Conservation (phyloP, 2,888 invertebrate species). For the Ichneumon xanthorius region DNA sequence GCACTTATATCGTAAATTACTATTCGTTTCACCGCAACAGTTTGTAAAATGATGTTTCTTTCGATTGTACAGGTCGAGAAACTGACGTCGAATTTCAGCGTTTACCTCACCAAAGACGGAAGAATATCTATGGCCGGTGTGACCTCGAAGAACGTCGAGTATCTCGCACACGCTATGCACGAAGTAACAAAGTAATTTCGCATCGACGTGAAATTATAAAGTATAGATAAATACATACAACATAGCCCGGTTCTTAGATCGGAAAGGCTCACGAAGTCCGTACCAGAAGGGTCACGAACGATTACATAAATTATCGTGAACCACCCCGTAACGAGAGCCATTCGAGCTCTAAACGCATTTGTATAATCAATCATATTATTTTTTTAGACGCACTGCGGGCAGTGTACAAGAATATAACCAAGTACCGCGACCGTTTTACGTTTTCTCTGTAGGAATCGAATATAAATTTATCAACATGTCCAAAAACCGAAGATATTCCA, state of each 20-base stretch:
- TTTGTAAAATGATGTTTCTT: not conserved
- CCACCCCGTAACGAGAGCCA: conserved; percentile 17
- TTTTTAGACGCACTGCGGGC: conserved; percentile 78
- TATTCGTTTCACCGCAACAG: not conserved
- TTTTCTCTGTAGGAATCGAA: conserved; percentile 7
- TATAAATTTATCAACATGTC: not conserved
- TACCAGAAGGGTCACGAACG: conserved; percentile 10
- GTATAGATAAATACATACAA: not conserved
- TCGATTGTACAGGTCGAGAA: conserved; percentile 90
- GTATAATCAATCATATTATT: conserved; percentile 71
- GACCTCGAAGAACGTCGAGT: conserved; percentile 96
- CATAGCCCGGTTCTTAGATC: conserved; percentile 46
- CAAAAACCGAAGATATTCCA: conserved; percentile 42
- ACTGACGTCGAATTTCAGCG: conserved; percentile 95
- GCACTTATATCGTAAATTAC: no score
- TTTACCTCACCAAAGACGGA: conserved; percentile 98
- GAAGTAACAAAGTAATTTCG: conserved; percentile 91
- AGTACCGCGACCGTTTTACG: not conserved
- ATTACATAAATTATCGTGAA: conserved; percentile 39
- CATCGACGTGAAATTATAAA: not conserved
- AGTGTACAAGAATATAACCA: conserved; percentile 67
- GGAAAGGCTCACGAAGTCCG: conserved; percentile 13
- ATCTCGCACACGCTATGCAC: conserved; percentile 97
- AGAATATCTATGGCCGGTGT: conserved; percentile 99
- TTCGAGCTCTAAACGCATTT: conserved; percentile 70